Evolutionary conservation across 2,888 invertebrate species (phyloP).

Genomic region (Siphlonurus alternatus): DNA sequence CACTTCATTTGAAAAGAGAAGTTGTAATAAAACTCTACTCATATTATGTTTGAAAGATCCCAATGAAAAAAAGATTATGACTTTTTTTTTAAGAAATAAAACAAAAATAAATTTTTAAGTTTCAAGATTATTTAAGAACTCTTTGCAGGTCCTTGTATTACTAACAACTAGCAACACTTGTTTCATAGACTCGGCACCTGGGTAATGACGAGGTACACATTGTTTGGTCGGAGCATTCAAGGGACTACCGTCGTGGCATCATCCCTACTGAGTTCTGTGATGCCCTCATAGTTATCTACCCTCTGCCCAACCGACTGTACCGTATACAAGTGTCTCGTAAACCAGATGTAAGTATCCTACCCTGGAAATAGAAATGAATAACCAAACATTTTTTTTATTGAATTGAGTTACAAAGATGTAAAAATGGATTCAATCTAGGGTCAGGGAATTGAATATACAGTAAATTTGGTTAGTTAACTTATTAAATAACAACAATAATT

Average conservation of each 20-base stretch:
- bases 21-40: not conserved
- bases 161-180: no score
- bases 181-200: conserved; percentile 67
- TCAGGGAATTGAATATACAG: not conserved
- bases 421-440: not conserved
- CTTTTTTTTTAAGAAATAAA: not conserved
- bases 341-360: conserved; percentile 49
- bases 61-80: no score
- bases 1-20: not conserved
- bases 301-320: conserved; percentile 63
- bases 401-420: not conserved
- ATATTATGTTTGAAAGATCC: no score
- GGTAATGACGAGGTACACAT: conserved; percentile 98
- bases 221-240: conserved; percentile 95
- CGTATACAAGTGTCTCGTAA: conserved; percentile 79
- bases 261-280: conserved; percentile 99
- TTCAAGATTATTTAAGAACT: not conserved
- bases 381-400: not conserved
- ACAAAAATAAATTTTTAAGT: not conserved
- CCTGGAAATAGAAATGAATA: not conserved
- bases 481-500: no score
- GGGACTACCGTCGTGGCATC: conserved; percentile 90
- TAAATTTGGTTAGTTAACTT: no score
- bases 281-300: conserved; percentile 92
- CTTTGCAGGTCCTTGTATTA: no score